These are phyloP conservation scores for Rattus rattus DNA, from an alignment of 2,113 vertebrate species.

Conservation along the genomic window DNA sequence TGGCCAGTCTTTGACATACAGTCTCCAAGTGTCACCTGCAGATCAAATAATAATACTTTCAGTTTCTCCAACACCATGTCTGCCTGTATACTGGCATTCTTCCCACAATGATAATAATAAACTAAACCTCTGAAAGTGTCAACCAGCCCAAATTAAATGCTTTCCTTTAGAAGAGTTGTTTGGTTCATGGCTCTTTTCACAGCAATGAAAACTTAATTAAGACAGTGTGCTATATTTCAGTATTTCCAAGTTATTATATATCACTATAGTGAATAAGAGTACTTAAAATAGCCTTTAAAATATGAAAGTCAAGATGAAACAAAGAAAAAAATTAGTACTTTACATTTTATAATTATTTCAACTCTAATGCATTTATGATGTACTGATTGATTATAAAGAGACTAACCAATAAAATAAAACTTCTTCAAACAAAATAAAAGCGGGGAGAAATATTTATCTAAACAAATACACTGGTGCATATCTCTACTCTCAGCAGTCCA, in stretches of 20 bases:
- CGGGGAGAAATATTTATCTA: not conserved
- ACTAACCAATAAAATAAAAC: not conserved
- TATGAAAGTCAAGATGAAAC: not conserved
- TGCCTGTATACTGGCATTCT: not conserved
- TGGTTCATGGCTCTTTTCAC: not conserved
- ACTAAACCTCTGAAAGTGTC: not conserved
- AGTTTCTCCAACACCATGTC: not conserved
- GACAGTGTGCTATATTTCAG: not conserved
- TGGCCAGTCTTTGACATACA: not conserved
- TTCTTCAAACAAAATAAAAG: not conserved
- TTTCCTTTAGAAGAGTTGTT: not conserved
- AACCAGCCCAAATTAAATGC: not conserved
- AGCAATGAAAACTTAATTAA: not conserved
- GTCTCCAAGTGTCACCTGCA: not conserved
- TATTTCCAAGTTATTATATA: not conserved
- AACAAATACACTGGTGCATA: not conserved
- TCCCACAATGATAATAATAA: not conserved
- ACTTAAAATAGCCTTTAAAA: not conserved
- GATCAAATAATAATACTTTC: not conserved
- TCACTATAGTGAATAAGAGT: not conserved
- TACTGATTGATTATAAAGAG: not conserved
- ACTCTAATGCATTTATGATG: not conserved
- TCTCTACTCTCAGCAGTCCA: not conserved
- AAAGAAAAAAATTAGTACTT: not conserved
- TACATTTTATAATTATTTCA: not conserved